Conservation (phyloP, 2,888 invertebrate species). For the Polydrusus tereticollis region DNA sequence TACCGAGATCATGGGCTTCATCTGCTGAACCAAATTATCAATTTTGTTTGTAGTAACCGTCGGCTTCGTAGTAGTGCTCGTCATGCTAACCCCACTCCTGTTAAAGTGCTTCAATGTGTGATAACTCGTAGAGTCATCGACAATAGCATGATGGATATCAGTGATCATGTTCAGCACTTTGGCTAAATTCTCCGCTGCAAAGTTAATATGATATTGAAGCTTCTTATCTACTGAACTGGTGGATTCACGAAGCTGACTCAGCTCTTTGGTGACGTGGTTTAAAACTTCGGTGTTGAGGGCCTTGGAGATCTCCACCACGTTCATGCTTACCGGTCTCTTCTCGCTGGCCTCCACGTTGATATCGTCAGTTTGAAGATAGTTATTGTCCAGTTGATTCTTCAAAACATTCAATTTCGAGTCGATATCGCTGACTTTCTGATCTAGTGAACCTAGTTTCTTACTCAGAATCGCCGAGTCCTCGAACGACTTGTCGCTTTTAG, state of each 20-base stretch:
- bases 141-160: conserved; percentile 86
- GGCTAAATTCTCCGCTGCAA: conserved; percentile 85
- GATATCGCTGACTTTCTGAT: conserved; percentile 87
- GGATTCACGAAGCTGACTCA: conserved; percentile 82
- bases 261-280: conserved; percentile 84
- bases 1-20: conserved; percentile 86
- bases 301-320: conserved; percentile 86
- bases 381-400: conserved; percentile 87
- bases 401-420: conserved; percentile 83
- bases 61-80: conserved; percentile 74
- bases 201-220: conserved; percentile 86
- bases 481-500: conserved; percentile 50
- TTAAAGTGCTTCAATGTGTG: conserved; percentile 8
- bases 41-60: conserved; percentile 76
- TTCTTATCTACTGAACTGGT: conserved; percentile 85
- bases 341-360: conserved; percentile 90
- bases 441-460: conserved; percentile 74
- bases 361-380: conserved; percentile 83
- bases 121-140: conserved; percentile 75
- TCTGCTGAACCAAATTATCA: conserved; percentile 84
- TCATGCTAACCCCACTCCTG: conserved; percentile 70
- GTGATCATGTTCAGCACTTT: conserved; percentile 83
- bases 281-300: conserved; percentile 86
- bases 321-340: conserved; percentile 87
- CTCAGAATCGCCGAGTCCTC: conserved; percentile 64